Percentiles rank a stretch among this genome's conserved stretches.
Evolutionary conservation across 2,113 vertebrate genomes (phyloP).

Genomic region (Hystrix brachyura): DNA sequence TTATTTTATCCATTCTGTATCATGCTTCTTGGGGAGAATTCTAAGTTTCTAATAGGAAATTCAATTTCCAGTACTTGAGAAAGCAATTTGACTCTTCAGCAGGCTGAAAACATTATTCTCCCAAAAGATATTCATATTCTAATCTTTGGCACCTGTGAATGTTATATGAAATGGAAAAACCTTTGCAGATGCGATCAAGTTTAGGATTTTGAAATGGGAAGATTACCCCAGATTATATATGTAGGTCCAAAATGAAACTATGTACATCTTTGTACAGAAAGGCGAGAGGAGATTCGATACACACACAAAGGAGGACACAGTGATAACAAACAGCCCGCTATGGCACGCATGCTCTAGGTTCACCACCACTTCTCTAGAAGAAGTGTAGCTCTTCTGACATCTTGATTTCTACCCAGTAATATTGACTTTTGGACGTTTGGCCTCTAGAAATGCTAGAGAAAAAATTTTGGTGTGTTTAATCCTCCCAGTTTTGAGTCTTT

Average conservation of each 20-base stretch:
- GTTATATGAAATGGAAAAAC: not conserved
- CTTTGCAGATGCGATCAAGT: constrained; percentile 6
- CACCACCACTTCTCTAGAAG: not conserved
- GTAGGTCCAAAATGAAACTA: not conserved
- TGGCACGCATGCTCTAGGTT: not conserved
- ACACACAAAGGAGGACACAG: not conserved
- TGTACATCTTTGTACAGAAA: not conserved
- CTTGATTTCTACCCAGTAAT: not conserved
- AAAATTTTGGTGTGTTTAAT: constrained; percentile 25
- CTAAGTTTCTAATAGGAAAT: constrained; percentile 46
- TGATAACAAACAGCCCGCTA: not conserved
- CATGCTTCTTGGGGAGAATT: not conserved
- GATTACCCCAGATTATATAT: not conserved
- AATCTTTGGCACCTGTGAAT: not conserved
- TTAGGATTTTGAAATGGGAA: not conserved
- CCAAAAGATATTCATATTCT: not conserved
- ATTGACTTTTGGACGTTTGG: not conserved
- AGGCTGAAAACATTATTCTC: not conserved
- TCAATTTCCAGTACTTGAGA: not conserved
- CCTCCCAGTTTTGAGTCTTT: not conserved
- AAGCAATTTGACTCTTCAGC: not conserved
- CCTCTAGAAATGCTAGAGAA: not conserved
- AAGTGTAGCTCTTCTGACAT: not conserved
- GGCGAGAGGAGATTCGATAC: too few relatives aligned
- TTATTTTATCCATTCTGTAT: not conserved